Conservation (phyloP, 2,797 vertebrate genomes). For the Sebastes nivosus region DNA sequence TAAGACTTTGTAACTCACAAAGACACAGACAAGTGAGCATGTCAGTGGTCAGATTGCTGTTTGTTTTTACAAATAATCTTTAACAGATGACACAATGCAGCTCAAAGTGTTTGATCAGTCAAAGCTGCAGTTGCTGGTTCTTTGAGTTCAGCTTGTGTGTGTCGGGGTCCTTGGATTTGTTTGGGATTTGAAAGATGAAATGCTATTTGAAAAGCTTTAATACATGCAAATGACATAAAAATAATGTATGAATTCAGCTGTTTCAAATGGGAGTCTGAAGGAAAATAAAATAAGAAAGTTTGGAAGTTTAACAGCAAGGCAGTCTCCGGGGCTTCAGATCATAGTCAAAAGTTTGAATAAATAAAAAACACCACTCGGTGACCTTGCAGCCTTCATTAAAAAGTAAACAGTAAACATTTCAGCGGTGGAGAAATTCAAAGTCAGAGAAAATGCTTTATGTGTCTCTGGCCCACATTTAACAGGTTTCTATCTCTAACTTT, state of each 20-base stretch:
- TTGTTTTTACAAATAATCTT: not conserved
- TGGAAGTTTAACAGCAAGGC: not conserved
- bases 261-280: not conserved
- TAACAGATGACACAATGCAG: not conserved
- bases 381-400: slow-evolving; percentile 54
- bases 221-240: slow-evolving; percentile 19
- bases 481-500: slow-evolving; percentile 30
- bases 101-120: not conserved
- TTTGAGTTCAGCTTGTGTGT: not conserved
- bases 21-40: not conserved
- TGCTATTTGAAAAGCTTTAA: slow-evolving; percentile 6
- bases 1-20: not conserved
- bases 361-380: slow-evolving; percentile 5
- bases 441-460: not conserved
- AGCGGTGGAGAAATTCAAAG: slow-evolving; percentile 28
- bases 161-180: not conserved
- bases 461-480: slow-evolving; percentile 7
- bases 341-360: slow-evolving; percentile 30
- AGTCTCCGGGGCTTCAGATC: not conserved
- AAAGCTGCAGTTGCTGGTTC: not conserved
- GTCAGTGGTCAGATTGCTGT: not conserved
- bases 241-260: slow-evolving; percentile 7
- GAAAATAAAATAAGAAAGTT: not conserved
- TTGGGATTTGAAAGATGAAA: not conserved
- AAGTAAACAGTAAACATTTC: slow-evolving; percentile 48